These are phyloP conservation scores for Lagenorhynchus albirostris DNA, from an alignment of 2,113 vertebrate genomes.

Conservation along the genomic window DNA sequence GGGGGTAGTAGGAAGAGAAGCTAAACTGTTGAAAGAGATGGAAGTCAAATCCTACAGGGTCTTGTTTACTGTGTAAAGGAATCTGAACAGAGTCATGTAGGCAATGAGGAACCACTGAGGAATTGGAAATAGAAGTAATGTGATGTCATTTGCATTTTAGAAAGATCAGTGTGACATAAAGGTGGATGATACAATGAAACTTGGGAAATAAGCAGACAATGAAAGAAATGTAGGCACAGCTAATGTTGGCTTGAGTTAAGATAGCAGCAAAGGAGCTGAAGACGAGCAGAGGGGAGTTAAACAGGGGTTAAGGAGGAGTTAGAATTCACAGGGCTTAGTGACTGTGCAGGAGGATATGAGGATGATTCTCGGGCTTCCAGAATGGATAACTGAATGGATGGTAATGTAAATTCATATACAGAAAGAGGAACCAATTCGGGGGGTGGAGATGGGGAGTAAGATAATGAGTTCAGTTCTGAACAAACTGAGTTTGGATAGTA, in stretches of 20 bases:
- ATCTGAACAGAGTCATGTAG: background rate
- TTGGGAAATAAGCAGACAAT: background rate
- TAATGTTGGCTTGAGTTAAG: too few species aligned
- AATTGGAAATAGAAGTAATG: background rate
- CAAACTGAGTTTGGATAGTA: background rate
- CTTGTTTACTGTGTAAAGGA: background rate
- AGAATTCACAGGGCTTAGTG: background rate
- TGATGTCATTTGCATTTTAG: background rate
- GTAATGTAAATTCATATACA: background rate
- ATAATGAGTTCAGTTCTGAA: background rate
- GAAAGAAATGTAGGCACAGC: background rate
- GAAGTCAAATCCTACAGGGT: background rate
- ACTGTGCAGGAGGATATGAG: background rate
- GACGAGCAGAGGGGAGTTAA: background rate
- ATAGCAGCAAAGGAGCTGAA: background rate
- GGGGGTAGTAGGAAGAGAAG: background rate
- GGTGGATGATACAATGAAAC: background rate
- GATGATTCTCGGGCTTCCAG: background rate
- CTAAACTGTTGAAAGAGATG: background rate
- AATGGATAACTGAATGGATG: background rate
- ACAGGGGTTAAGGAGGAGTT: background rate
- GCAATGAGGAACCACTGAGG: background rate
- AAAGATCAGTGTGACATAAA: background rate
- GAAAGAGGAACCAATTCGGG: background rate
- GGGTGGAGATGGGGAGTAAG: accelerated